phyloP scores from a whole-genome alignment of 2,888 invertebrate genomes.

The Tubiluchus corallicola region DNA sequence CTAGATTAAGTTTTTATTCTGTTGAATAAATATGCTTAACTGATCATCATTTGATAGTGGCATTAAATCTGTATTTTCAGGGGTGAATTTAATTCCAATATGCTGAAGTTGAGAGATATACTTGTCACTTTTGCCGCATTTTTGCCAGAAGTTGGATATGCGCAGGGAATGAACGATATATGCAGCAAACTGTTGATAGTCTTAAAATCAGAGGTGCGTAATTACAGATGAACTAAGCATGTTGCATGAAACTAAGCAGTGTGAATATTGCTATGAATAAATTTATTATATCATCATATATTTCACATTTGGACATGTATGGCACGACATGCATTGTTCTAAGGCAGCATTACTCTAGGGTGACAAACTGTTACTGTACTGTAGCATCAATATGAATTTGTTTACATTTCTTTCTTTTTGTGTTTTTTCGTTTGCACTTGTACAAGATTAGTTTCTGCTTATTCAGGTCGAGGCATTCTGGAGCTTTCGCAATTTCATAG shows the following conservation, averaged over 20 bases:
- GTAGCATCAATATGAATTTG: not conserved
- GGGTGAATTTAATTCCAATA: conserved; percentile 18
- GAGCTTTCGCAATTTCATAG: conserved; percentile 26
- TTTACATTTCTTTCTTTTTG: not conserved
- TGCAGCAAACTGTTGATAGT: conserved; percentile 24
- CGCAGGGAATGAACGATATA: conserved; percentile 30
- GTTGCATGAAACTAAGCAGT: no score
- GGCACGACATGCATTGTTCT: no score
- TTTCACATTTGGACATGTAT: no score
- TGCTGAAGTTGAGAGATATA: conserved; percentile 22
- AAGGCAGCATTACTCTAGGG: no score
- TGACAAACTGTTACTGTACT: no score
- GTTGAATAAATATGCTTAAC: no score
- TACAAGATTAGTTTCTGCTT: not conserved
- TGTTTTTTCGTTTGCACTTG: not conserved
- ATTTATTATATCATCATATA: no score
- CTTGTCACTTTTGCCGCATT: conserved; percentile 24
- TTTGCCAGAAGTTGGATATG: conserved; percentile 24
- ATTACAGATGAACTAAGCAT: no score
- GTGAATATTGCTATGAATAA: no score
- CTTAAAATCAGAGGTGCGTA: conserved; percentile 25
- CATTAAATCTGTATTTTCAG: conserved; percentile 11
- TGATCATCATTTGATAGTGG: no score
- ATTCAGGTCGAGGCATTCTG: conserved; percentile 27
- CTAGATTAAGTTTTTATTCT: no score